Evolutionary conservation across 2,113 vertebrate species (phyloP).

Genomic region (Glaucomys volans): DNA sequence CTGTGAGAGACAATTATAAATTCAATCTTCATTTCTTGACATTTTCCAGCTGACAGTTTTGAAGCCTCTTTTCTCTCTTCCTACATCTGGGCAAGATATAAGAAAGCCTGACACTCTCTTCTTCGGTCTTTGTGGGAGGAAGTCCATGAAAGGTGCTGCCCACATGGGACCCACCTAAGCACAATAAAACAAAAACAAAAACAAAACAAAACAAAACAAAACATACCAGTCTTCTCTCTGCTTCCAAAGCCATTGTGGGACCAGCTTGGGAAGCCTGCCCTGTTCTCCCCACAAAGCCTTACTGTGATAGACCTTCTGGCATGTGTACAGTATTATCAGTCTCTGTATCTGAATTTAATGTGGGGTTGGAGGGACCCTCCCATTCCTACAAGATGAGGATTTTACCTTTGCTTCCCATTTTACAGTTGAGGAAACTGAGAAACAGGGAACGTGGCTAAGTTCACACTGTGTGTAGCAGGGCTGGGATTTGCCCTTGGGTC

Average conservation of each 20-base stretch:
- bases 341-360: neutral
- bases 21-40: neutral
- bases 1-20: neutral
- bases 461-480: no score
- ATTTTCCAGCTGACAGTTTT: neutral
- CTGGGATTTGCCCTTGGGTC: no score
- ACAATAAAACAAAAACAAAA: no score
- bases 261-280: neutral
- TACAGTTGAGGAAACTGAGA: neutral
- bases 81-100: neutral
- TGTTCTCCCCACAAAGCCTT: neutral
- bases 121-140: neutral
- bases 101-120: neutral
- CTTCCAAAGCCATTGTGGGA: neutral
- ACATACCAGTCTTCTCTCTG: neutral
- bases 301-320: neutral
- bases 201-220: neutral
- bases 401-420: neutral
- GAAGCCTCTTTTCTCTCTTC: neutral
- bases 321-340: neutral
- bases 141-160: neutral
- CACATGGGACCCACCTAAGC: neutral
- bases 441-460: neutral
- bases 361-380: neutral
- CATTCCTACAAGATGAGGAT: neutral